phyloP scores from a whole-genome alignment of 2,113 vertebrate species.

The Regulus satrapa region DNA sequence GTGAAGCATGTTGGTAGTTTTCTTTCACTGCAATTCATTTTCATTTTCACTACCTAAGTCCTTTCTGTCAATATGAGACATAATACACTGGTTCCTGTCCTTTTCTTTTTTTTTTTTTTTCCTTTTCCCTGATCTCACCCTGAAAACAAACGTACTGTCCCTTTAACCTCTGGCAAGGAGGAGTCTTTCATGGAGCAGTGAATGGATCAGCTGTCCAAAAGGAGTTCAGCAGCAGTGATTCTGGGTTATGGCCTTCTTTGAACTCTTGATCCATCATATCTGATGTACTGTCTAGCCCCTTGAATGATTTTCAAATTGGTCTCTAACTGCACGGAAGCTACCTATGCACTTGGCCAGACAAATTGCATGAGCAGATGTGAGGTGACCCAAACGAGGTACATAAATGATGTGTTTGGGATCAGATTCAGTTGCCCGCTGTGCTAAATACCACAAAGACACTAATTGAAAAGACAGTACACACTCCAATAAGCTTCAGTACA shows the following conservation, averaged over 20 bases:
- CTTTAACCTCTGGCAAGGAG: background rate
- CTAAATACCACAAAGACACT: background rate
- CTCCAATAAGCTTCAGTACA: background rate
- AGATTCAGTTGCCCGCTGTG: background rate
- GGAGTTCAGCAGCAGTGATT: background rate
- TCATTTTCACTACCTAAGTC: background rate
- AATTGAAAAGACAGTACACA: background rate
- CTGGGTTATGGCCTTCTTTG: background rate
- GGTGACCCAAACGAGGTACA: background rate
- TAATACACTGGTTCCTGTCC: background rate
- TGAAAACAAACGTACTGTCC: background rate
- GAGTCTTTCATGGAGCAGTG: background rate
- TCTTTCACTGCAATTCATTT: background rate
- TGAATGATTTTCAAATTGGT: background rate
- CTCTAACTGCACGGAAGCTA: background rate
- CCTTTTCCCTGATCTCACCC: accelerated
- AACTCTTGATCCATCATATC: background rate
- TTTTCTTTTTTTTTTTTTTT: no score
- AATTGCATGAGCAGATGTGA: slow-evolving; percentile 8
- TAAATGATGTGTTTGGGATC: slow-evolving; percentile 10
- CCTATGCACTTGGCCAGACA: background rate
- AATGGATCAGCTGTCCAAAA: background rate
- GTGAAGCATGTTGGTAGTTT: background rate
- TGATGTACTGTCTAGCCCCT: background rate
- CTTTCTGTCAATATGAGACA: background rate